Percentiles rank a stretch among this genome's conserved stretches.
Conservation (phyloP, 1,140 invertebrate species). For the Heliothis subflexa region DNA sequence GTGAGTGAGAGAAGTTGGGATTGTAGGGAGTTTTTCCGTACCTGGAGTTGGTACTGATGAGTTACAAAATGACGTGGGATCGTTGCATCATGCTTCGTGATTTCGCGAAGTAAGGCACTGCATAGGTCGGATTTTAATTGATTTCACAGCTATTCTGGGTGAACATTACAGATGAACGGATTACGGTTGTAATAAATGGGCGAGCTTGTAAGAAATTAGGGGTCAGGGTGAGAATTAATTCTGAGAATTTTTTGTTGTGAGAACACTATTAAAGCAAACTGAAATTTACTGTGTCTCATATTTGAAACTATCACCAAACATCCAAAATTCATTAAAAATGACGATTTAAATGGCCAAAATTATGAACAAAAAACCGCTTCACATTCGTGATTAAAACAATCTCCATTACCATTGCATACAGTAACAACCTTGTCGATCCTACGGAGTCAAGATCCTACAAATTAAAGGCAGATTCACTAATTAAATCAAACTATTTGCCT, state of each 20-base stretch:
- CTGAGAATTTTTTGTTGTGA: not conserved
- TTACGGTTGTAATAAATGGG: not conserved
- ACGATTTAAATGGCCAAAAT: not conserved
- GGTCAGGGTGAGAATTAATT: not conserved
- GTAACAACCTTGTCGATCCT: slow-evolving; percentile 22
- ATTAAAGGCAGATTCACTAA: slow-evolving; percentile 45
- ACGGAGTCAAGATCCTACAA: slow-evolving; percentile 24
- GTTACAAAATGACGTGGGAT: slow-evolving; percentile 63
- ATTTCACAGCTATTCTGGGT: slow-evolving; percentile 31
- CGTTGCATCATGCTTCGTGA: slow-evolving; percentile 58
- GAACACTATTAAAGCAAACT: no score
- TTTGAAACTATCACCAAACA: not conserved
- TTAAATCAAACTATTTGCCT: slow-evolving; percentile 36
- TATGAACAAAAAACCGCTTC: not conserved
- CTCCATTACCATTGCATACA: not conserved
- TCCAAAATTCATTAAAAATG: not conserved
- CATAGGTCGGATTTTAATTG: slow-evolving; percentile 44
- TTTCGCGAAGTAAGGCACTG: slow-evolving; percentile 39
- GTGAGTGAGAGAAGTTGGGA: not conserved
- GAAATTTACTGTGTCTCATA: no score
- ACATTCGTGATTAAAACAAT: not conserved
- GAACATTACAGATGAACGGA: not conserved
- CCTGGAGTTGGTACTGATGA: slow-evolving; percentile 49
- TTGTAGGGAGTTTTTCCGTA: slow-evolving; percentile 8
- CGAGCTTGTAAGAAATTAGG: not conserved